A percentile compares a stretch with the other conserved stretches of the same genome.
phyloP scores from a whole-genome alignment of 2,113 vertebrate species.

The Gymnocephalus cernua region DNA sequence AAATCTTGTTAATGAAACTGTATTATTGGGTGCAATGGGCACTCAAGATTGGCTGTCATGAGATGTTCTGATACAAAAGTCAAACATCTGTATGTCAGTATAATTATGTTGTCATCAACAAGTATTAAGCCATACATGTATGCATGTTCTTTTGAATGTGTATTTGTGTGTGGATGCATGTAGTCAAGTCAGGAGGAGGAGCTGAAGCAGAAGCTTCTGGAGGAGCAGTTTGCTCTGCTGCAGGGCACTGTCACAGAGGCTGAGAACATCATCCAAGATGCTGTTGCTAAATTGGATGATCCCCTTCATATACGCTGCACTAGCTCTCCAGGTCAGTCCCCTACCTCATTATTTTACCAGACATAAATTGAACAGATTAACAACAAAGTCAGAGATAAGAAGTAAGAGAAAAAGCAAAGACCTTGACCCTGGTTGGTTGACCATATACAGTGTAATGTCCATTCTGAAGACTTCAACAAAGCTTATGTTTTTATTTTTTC shows the following conservation, averaged over 20 bases:
- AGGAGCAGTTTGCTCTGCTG: constrained; percentile 91
- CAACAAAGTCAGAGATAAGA: background rate
- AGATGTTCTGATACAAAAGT: background rate
- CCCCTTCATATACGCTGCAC: constrained; percentile 94
- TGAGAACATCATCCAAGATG: constrained; percentile 89
- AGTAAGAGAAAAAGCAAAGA: background rate
- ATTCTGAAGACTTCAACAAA: background rate
- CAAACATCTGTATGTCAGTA: background rate
- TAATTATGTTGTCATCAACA: background rate
- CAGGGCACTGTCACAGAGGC: constrained; percentile 89
- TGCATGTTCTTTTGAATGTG: background rate
- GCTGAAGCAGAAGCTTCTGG: constrained; percentile 90
- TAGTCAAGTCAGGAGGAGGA: constrained; percentile 88
- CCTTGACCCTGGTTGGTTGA: background rate
- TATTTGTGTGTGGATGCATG: constrained; percentile 10
- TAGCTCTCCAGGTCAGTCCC: constrained; percentile 91
- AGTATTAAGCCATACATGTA: background rate
- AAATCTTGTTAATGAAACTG: background rate
- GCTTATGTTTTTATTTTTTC: background rate
- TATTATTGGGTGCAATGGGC: background rate
- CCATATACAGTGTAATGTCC: background rate
- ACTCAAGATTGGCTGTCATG: background rate
- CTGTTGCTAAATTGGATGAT: constrained; percentile 91
- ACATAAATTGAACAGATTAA: background rate
- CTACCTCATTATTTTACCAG: background rate